These are phyloP conservation scores for Vanessa cardui DNA, from an alignment of 2,888 invertebrate genomes.

Conservation along the genomic window DNA sequence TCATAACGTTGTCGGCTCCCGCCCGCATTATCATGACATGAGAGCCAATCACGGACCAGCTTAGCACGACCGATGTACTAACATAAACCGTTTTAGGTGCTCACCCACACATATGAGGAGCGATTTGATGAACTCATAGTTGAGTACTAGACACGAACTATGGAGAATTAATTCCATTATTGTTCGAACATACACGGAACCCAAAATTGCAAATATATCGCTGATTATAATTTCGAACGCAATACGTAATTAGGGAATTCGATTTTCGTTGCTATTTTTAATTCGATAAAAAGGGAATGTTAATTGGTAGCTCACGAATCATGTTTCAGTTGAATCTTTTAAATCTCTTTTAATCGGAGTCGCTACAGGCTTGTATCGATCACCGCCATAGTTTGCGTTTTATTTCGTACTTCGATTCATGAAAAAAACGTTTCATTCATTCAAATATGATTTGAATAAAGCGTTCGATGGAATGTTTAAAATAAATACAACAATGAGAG, in stretches of 20 bases:
- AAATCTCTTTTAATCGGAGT: conserved; percentile 13
- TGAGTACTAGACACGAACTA: conserved; percentile 20
- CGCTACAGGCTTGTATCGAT: conserved; percentile 17
- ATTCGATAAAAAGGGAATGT: conserved; percentile 23
- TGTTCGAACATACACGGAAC: conserved; percentile 21
- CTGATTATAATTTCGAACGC: conserved; percentile 13
- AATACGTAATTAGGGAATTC: conserved; percentile 31
- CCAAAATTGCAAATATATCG: conserved; percentile 14
- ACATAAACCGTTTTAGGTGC: conserved; percentile 59
- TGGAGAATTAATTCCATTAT: conserved; percentile 25
- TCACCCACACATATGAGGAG: conserved; percentile 40
- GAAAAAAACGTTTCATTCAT: not conserved
- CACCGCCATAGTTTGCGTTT: not conserved
- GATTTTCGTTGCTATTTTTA: conserved; percentile 27
- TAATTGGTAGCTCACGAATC: conserved; percentile 32
- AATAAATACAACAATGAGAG: conserved; percentile 2
- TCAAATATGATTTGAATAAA: conserved; percentile 8
- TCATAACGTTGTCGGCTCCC: conserved; percentile 61
- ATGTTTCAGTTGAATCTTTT: conserved; percentile 27
- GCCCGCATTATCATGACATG: conserved; percentile 72
- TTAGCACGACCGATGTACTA: conserved; percentile 54
- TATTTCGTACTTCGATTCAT: not conserved
- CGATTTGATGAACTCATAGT: conserved; percentile 38
- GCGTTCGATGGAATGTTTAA: conserved; percentile 13
- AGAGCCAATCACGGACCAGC: conserved; percentile 67